phyloP scores from a whole-genome alignment of 2,888 invertebrate genomes.

The Aspidiotus destructor region DNA sequence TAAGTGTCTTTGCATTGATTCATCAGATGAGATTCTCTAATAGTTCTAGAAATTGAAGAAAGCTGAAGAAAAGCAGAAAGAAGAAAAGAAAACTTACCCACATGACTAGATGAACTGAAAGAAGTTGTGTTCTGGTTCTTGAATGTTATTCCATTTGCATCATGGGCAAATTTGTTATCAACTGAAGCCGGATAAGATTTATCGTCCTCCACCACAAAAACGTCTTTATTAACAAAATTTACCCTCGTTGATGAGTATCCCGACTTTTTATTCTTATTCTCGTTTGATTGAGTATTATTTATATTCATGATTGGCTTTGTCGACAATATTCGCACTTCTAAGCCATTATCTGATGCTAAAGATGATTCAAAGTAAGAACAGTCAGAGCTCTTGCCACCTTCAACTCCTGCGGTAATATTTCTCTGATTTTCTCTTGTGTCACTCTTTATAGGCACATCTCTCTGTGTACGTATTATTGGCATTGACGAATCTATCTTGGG shows the following conservation, averaged over 20 bases:
- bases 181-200: slow-evolving; percentile 3
- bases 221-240: slow-evolving; percentile 46
- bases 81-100: no score
- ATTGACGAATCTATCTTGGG: slow-evolving; percentile 11
- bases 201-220: slow-evolving; percentile 42
- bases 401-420: not conserved
- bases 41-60: no score
- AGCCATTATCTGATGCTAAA: slow-evolving; percentile 35
- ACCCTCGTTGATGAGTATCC: slow-evolving; percentile 52
- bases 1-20: no score
- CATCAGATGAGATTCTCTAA: no score
- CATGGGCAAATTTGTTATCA: no score
- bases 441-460: not conserved
- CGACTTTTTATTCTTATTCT: not conserved
- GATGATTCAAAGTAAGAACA: slow-evolving; percentile 1
- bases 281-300: slow-evolving; percentile 40
- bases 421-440: not conserved
- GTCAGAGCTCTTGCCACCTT: not conserved
- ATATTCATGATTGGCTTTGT: slow-evolving; percentile 33
- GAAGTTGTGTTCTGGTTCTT: no score
- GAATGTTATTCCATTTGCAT: no score
- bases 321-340: slow-evolving; percentile 37
- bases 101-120: no score
- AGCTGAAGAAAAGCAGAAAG: no score
- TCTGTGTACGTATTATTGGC: not conserved